These are phyloP conservation scores for Serilophus lunatus DNA, from an alignment of 2,113 vertebrate species.

Conservation along the genomic window DNA sequence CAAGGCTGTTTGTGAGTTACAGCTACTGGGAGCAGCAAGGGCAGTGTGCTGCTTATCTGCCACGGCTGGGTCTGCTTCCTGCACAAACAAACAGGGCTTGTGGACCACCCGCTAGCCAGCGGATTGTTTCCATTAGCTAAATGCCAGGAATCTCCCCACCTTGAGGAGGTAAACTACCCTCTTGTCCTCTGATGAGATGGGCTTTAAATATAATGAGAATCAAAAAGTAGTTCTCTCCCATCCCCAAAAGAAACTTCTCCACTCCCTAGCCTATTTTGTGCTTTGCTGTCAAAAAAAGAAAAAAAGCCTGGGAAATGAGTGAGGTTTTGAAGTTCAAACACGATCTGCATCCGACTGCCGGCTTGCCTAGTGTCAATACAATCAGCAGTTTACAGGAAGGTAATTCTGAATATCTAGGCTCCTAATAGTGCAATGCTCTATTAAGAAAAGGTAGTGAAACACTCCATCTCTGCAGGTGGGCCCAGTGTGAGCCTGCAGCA, in stretches of 20 bases:
- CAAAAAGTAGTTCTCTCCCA: fast-evolving
- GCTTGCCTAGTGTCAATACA: background rate
- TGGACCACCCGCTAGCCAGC: background rate
- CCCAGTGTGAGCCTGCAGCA: background rate
- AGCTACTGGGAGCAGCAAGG: background rate
- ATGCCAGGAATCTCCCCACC: background rate
- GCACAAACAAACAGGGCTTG: background rate
- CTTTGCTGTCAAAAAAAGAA: background rate
- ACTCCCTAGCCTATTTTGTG: background rate
- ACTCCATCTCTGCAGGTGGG: fast-evolving
- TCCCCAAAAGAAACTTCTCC: background rate
- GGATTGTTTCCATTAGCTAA: background rate
- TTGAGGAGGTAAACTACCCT: background rate
- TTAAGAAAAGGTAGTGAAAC: background rate
- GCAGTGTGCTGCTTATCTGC: background rate
- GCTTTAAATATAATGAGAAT: background rate
- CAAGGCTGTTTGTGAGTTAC: background rate
- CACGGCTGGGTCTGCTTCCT: background rate
- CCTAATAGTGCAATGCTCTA: background rate
- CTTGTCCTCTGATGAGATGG: background rate
- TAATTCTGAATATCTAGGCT: background rate
- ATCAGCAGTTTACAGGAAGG: background rate
- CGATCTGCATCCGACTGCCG: background rate
- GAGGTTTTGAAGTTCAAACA: background rate
- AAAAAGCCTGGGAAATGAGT: background rate